Evolutionary conservation across 2,888 invertebrate genomes (phyloP).

Genomic region (Athalia rosae): DNA sequence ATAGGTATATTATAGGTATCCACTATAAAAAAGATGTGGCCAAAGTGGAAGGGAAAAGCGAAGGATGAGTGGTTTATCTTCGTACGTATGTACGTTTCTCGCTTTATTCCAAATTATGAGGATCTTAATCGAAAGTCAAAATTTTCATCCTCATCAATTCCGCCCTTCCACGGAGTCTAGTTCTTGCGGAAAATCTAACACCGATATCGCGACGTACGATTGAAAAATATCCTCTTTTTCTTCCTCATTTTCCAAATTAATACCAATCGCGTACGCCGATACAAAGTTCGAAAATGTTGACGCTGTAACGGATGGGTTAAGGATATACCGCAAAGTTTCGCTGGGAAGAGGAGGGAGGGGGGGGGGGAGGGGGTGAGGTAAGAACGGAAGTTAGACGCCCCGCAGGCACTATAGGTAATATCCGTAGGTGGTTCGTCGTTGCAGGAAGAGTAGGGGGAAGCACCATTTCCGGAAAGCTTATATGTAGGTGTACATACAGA

Average conservation of each 20-base stretch:
- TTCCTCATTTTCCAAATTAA: too few relatives aligned
- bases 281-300: too few relatives aligned
- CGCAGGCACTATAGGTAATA: conserved; percentile 30
- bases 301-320: too few relatives aligned
- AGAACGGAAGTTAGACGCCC: conserved; percentile 39
- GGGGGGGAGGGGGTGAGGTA: background rate
- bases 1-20: background rate
- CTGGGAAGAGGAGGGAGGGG: background rate
- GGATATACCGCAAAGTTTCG: too few relatives aligned
- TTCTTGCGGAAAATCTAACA: too few relatives aligned
- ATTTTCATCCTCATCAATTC: too few relatives aligned
- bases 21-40: background rate
- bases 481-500: background rate
- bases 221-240: too few relatives aligned
- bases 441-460: conserved; percentile 7
- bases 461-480: conserved; percentile 40
- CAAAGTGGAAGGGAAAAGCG: background rate
- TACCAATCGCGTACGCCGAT: too few relatives aligned
- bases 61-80: background rate
- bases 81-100: background rate
- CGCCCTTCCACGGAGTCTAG: too few relatives aligned
- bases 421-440: conserved; percentile 11
- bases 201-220: too few relatives aligned
- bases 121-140: conserved; percentile 9
- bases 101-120: background rate